phyloP scores from a whole-genome alignment of 2,888 invertebrate species.

The Xanthorhoe designata region DNA sequence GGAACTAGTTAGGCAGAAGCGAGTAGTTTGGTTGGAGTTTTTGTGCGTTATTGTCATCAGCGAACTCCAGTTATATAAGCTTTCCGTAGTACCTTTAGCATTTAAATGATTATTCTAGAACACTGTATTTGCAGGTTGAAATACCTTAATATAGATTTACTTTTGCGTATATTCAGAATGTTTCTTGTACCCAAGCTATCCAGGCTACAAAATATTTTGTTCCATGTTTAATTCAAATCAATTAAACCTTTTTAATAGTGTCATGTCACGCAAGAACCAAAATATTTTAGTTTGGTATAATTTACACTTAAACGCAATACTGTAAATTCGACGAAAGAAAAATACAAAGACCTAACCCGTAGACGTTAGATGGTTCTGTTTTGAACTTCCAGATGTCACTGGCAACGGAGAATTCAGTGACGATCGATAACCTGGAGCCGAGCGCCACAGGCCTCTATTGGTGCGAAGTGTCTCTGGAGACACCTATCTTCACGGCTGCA shows the following conservation, averaged over 20 bases:
- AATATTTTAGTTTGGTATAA: no score
- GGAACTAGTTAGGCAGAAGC: slow-evolving; percentile 48
- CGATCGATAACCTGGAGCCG: slow-evolving; percentile 91
- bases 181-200: no score
- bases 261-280: no score
- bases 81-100: background rate
- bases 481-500: slow-evolving; percentile 93
- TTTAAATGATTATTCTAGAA: slow-evolving; percentile 3
- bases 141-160: background rate
- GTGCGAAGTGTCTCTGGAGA: slow-evolving; percentile 93
- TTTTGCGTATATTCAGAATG: no score
- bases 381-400: slow-evolving; percentile 72
- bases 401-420: slow-evolving; percentile 83
- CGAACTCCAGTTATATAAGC: slow-evolving; percentile 16
- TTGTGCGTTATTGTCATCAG: slow-evolving; percentile 28
- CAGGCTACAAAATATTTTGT: no score
- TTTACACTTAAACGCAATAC: no score
- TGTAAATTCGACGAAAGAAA: no score
- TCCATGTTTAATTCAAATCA: no score
- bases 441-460: slow-evolving; percentile 92
- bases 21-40: slow-evolving; percentile 28
- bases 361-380: background rate
- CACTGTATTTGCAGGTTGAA: background rate
- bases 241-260: no score
- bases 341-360: no score